Evolutionary conservation across 1,140 invertebrate species (phyloP), one percentile per base, ranked within the genome.

Genomic region (Tyrophagus putrescentiae): DNA sequence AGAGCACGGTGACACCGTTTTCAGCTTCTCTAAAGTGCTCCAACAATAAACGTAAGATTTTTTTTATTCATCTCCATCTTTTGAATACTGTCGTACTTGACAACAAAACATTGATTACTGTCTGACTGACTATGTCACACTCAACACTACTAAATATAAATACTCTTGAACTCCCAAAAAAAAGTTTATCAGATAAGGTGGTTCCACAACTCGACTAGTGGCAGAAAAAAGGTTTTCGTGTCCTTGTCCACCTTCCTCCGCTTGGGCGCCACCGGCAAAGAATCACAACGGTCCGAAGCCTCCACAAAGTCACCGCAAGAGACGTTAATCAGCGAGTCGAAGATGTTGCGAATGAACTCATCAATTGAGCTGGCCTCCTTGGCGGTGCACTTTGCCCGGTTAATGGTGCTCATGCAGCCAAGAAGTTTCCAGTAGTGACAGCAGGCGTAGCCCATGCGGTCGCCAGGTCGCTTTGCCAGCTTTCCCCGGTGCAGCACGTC

Each of bases 161-260:
- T n/a, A n/a, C n/a, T n/a, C n/a, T n/a, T n/a, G n/a, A n/a, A n/a
- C n/a, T n/a, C n/a, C n/a, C n/a, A n/a, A n/a, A n/a, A n/a, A n/a
- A n/a, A n/a, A n/a, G n/a, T n/a, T 48, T 7, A 48, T 48, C 18
- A 48, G 13, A 25, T 29, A 13, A 48, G 31, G 21, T 48, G 23
- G 45, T 48, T 48, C 45, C 45, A 48, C 45, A 48, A 21, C 31
- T 48, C 45, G 7, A 48, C 45, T 29, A 48, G 31, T 25, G 45
- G 45, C 7, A 48, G 21, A 29, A 48, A 48, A 29, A 48, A 48
- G 23, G 45, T 48, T 48, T 29, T 7, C 13, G 45, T 7, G 23
- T 21, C 23, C 31, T 48, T 48, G 18, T 48, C 45, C 7, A 7
- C 9, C 18, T 48, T 48, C 7, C 21, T 48, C 18, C 21, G 7